Conservation (phyloP, 2,113 vertebrate genomes). For the Egretta garzetta region DNA sequence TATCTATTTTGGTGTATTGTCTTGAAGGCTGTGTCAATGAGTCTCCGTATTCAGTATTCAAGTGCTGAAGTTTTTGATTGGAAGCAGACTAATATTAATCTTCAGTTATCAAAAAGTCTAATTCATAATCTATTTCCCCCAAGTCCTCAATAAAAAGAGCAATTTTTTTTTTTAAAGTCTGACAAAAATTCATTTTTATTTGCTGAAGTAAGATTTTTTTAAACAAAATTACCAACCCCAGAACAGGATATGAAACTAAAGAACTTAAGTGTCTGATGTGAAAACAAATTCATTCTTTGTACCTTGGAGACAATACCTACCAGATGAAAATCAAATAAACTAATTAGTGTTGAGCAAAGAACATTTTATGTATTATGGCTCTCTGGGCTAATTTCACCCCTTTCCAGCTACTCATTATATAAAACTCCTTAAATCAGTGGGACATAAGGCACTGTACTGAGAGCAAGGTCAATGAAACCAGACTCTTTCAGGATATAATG, state of each 20-base stretch:
- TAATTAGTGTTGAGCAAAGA: conserved; percentile 53
- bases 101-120: conserved; percentile 32
- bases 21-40: conserved; percentile 40
- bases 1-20: conserved; percentile 47
- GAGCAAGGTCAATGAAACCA: conserved; percentile 54
- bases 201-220: neutral
- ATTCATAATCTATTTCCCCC: neutral
- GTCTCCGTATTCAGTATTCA: conserved; percentile 24
- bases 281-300: conserved; percentile 21
- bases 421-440: conserved; percentile 41
- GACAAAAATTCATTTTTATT: neutral
- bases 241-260: neutral
- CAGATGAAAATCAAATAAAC: conserved; percentile 50
- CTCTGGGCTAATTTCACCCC: conserved; percentile 42
- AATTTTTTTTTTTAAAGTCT: neutral
- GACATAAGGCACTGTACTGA: conserved; percentile 16
- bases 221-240: neutral
- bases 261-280: neutral
- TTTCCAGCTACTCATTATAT: conserved; percentile 4
- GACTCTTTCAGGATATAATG: conserved; percentile 33
- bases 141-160: neutral
- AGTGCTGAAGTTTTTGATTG: conserved; percentile 28
- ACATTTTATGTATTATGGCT: conserved; percentile 8
- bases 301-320: conserved; percentile 49
- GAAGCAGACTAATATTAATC: conserved; percentile 37